phyloP scores from a whole-genome alignment of 2,113 vertebrate genomes.

The Alligator mississippiensis region DNA sequence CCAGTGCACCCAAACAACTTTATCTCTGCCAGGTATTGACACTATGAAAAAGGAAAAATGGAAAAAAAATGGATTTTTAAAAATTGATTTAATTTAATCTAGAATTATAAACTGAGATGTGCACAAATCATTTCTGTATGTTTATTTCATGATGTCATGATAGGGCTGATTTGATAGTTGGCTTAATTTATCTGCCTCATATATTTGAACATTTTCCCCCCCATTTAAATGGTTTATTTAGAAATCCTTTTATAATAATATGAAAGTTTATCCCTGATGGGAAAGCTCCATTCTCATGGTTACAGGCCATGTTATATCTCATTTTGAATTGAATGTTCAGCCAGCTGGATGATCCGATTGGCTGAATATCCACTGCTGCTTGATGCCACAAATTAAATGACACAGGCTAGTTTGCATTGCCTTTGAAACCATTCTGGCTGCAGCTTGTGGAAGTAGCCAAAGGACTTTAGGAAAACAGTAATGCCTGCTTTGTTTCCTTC shows the following conservation, averaged over 20 bases:
- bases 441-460: not conserved
- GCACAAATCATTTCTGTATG: not conserved
- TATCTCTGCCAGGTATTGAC: not conserved
- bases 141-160: not conserved
- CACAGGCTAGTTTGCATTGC: not conserved
- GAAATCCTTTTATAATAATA: not conserved
- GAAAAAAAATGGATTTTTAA: not conserved
- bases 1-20: not conserved
- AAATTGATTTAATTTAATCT: not conserved
- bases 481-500: not conserved
- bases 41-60: not conserved
- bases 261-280: fast-evolving
- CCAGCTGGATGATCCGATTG: not conserved
- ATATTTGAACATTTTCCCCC: not conserved
- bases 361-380: not conserved
- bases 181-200: not conserved
- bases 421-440: not conserved
- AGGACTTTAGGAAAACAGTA: not conserved
- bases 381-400: not conserved
- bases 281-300: not conserved
- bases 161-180: not conserved
- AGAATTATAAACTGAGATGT: not conserved
- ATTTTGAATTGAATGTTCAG: not conserved
- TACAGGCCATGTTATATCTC: not conserved
- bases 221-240: not conserved